phyloP scores from a whole-genome alignment of 2,113 vertebrate species.

The Carassius carassius region DNA sequence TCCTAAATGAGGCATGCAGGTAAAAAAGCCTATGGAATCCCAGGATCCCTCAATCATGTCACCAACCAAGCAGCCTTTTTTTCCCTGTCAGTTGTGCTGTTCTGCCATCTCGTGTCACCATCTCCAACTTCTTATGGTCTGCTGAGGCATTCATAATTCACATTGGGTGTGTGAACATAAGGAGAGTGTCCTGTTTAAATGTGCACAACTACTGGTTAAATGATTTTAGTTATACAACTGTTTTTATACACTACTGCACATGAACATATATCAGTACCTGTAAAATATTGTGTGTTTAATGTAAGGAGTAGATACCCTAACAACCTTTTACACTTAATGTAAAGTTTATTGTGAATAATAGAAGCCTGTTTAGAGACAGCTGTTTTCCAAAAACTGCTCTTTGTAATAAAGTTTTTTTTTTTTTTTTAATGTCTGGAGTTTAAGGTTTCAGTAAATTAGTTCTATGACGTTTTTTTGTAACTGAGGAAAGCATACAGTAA shows the following conservation, averaged over 20 bases:
- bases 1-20: background rate
- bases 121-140: background rate
- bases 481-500: background rate
- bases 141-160: background rate
- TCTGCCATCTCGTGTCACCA: conserved; percentile 1
- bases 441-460: no score
- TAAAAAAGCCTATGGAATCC: background rate
- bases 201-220: conserved; percentile 24
- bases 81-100: background rate
- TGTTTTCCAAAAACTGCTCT: conserved; percentile 49
- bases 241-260: conserved; percentile 48
- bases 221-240: background rate
- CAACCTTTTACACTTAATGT: background rate
- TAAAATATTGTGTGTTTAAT: conserved; percentile 16
- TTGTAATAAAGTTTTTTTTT: conserved; percentile 50
- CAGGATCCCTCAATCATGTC: background rate
- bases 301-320: background rate
- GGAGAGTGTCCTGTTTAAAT: background rate
- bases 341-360: conserved; percentile 29
- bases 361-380: conserved; percentile 47
- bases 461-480: background rate
- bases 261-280: conserved; percentile 6
- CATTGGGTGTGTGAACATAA: conserved; percentile 16
- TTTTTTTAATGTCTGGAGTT: background rate
- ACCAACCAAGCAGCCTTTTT: background rate